Percentiles rank a stretch among this genome's conserved stretches.
phyloP scores from a whole-genome alignment of 2,888 invertebrate species.

The Hesperia comma region DNA sequence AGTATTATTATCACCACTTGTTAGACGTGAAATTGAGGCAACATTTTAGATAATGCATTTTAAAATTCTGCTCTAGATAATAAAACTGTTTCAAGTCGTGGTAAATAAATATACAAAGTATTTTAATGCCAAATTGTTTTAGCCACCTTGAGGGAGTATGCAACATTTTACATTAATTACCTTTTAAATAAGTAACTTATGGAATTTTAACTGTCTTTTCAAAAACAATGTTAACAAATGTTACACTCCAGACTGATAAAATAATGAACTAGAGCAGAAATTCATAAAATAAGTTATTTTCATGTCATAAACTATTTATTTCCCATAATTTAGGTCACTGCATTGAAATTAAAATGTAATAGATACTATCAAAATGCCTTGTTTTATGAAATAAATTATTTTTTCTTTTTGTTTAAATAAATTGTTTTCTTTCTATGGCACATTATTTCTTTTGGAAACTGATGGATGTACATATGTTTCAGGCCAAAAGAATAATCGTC shows the following conservation, averaged over 20 bases:
- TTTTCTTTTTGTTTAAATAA: conserved; percentile 22
- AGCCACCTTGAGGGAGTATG: no score
- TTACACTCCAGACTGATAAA: background rate
- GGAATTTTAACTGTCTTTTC: background rate
- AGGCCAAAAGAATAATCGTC: no score
- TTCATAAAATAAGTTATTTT: conserved; percentile 38
- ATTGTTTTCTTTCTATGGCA: conserved; percentile 11
- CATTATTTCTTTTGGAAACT: no score
- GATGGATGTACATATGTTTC: no score
- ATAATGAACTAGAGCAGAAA: conserved; percentile 4
- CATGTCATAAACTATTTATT: conserved; percentile 43
- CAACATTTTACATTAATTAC: no score
- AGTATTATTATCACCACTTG: conserved; percentile 40
- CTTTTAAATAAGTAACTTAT: background rate
- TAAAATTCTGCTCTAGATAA: conserved; percentile 23
- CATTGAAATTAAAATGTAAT: conserved; percentile 38
- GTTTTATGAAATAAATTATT: conserved; percentile 38
- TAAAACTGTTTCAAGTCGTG: background rate
- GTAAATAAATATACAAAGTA: background rate
- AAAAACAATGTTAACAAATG: background rate
- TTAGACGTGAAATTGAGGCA: background rate
- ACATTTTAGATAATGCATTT: conserved; percentile 21
- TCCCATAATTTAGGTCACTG: conserved; percentile 31
- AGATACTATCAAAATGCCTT: conserved; percentile 40
- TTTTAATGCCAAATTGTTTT: no score